Evolutionary conservation across 2,888 invertebrate genomes (phyloP).

Genomic region (Platerodrilus igneus): DNA sequence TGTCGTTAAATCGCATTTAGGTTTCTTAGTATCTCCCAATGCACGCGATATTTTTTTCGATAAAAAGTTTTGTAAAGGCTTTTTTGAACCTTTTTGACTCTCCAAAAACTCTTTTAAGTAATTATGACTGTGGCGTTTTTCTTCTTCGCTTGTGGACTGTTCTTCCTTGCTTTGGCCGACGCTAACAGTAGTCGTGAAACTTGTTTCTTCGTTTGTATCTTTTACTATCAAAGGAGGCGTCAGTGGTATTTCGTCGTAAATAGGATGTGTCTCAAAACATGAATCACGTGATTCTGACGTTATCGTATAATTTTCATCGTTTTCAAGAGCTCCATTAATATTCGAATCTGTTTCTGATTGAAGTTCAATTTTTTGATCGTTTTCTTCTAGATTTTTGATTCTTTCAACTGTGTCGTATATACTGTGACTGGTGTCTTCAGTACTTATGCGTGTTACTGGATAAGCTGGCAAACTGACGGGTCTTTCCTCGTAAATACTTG

Average conservation of each 20-base stretch:
- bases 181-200: conserved; percentile 42
- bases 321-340: conserved; percentile 39
- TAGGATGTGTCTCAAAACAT: conserved; percentile 32
- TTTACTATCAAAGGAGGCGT: neutral
- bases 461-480: conserved; percentile 34
- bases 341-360: conserved; percentile 38
- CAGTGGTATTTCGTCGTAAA: conserved; percentile 32
- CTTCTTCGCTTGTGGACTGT: conserved; percentile 31
- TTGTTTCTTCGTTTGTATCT: neutral
- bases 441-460: conserved; percentile 20
- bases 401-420: conserved; percentile 15
- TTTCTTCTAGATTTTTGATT: conserved; percentile 7
- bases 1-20: conserved; percentile 50
- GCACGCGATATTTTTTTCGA: conserved; percentile 45
- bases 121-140: conserved; percentile 45
- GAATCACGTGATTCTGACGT: conserved; percentile 4
- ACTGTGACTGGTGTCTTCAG: conserved; percentile 10
- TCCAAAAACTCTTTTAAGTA: conserved; percentile 46
- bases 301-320: conserved; percentile 33
- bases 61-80: conserved; percentile 46
- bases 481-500: conserved; percentile 32
- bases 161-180: conserved; percentile 31
- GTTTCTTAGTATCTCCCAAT: conserved; percentile 45
- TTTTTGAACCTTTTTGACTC: conserved; percentile 44
- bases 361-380: conserved; percentile 17